Base-by-base conservation (phyloP, 2,797 vertebrate genomes). In the Sebastes steindachneri region DNA sequence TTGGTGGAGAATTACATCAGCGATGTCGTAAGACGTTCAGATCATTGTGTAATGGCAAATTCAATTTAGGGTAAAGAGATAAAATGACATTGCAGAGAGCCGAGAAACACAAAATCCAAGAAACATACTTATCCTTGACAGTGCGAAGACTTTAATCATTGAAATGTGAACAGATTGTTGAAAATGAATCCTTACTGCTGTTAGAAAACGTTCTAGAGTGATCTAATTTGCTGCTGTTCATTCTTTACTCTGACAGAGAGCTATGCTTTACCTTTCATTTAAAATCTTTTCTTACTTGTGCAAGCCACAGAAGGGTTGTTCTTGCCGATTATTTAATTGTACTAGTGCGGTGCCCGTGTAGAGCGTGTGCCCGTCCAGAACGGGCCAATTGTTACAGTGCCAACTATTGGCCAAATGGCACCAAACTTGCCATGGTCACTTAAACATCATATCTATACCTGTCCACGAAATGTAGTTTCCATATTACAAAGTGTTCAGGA, bases 161-260 rank as follows among this genome's bases (percentile, higher is more conserved):
- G 51, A 76, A 78, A 75, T 55, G 51, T 74, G 70, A 83, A 33
- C 69, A 77, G 62, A 63, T 88, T 66, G 58, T 60, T 82, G 41
- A 28, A 74, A 84, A 75, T 76, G 75, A 68, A 85, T 84, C 85
- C 48, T 60, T 67, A 51, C 45, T 21, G 70, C 78, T 79, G 64
- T 58, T 73, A 55, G 71, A 79, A 85, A 82, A 83, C 31, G 67
- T 85, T 86, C 48, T 23, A 57, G 33, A 79, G 26, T 26, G 45
- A 88, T 87, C 35, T 29, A 48, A 81, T 85, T 83, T 85, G 45
- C 60, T 55, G 59, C 55, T 60, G 54, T 74, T 83, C 72, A 74
- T 77, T 62, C 51, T 77, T 85, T 55, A 48, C 37, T 69, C 63
- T 68, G 68, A 81, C 60, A 75, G 54, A 69, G 58, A 75, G 75